phyloP scores from a whole-genome alignment of 2,888 invertebrate genomes.

The Gymnosoma rotundatum region DNA sequence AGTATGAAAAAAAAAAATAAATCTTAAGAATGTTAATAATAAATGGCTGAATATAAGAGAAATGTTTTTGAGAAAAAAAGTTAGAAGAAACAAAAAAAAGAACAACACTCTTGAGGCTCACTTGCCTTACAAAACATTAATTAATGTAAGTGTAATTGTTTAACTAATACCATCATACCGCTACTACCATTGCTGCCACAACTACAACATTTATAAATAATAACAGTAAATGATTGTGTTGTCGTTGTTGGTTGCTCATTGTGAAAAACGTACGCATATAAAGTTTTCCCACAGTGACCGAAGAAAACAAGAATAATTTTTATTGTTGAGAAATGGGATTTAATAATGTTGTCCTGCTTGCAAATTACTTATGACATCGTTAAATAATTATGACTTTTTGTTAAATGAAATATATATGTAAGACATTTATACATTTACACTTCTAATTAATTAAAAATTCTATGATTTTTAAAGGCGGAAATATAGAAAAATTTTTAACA shows the following conservation, averaged over 20 bases:
- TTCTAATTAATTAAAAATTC: no score
- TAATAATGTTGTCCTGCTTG: background rate
- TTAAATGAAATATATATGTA: no score
- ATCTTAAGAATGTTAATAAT: slow-evolving; percentile 21
- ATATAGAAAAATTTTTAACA: no score
- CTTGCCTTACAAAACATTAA: slow-evolving; percentile 66
- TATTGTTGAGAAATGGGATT: background rate
- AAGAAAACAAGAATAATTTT: background rate
- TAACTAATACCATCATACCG: slow-evolving; percentile 13
- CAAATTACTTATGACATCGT: no score
- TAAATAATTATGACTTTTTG: no score
- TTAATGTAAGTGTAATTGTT: slow-evolving; percentile 68
- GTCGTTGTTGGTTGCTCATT: no score
- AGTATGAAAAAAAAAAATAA: background rate
- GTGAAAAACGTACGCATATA: background rate
- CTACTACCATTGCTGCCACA: background rate
- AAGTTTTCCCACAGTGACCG: background rate
- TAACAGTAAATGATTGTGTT: background rate
- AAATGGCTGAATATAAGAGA: slow-evolving; percentile 2
- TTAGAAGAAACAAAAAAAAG: background rate
- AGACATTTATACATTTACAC: no score
- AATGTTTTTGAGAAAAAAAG: background rate
- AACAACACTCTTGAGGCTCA: slow-evolving; percentile 63
- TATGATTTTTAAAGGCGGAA: no score
- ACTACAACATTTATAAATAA: background rate